Percentiles rank a stretch among this genome's conserved stretches.
Evolutionary conservation across 2,113 vertebrate species (phyloP).

Genomic region (Puffinus mauretanicus): DNA sequence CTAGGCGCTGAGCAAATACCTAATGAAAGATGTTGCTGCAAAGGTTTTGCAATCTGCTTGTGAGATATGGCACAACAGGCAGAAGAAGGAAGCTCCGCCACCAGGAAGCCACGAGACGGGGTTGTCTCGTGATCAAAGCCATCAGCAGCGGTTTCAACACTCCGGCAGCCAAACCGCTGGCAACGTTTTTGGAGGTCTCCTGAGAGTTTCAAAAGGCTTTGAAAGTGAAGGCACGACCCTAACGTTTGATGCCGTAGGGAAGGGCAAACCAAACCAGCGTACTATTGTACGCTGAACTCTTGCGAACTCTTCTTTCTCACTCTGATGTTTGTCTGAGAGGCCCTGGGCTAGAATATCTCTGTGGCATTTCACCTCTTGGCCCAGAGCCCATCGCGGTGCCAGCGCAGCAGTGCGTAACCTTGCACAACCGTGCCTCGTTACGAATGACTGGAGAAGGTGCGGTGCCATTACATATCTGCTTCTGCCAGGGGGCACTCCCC

Average conservation of each 20-base stretch:
- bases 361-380: neutral
- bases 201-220: neutral
- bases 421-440: neutral
- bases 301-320: neutral
- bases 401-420: neutral
- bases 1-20: neutral
- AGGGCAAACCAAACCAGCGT: neutral
- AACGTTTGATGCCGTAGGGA: neutral
- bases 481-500: neutral
- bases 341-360: neutral
- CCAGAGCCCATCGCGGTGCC: neutral
- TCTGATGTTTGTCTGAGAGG: neutral
- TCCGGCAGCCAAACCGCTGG: neutral
- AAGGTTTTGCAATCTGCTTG: neutral
- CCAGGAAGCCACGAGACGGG: neutral
- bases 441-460: neutral
- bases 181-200: accelerated
- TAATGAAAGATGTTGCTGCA: neutral
- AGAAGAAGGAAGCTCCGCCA: neutral
- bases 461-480: neutral
- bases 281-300: neutral
- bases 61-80: neutral
- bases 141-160: neutral
- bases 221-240: neutral
- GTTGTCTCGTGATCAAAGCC: neutral